Evolutionary conservation across 2,888 invertebrate species (phyloP), one percentile per base, ranked within the genome.

Genomic region (Hoplodrina blanda): DNA sequence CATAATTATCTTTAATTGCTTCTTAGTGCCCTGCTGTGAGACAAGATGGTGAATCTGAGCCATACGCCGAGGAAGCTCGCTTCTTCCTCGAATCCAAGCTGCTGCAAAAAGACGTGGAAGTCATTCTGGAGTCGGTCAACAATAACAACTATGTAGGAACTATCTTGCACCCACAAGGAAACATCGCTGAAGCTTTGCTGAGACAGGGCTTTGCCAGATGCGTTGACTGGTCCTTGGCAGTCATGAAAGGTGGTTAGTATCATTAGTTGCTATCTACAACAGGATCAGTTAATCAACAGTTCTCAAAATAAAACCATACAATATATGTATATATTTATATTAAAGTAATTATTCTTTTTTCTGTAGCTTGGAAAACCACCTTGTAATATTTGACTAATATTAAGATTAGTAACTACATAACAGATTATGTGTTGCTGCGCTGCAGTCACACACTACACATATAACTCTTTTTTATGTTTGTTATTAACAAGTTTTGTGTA

Each of bases 131-230:
- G 89, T 98, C 99, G 0, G 98, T 98, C 0, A 98, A 98, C 87
- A 99, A 99, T 91, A 98, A 98, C 87, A 99, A 99, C 91, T 98
- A 99, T 87, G 98, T 99, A 69, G 99, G 99, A 50, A 98, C 98
- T 44, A 98, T 99, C 82, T 89, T 99, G 59, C 99, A 99, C 93
- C 99, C 99, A 0, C 97, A 97, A 89, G 98, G 98, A 49, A 99
- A 99, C 91, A 99, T 99, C 88, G 99, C 99, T 0, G 99, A 99
- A 91, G 97, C 98, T 37, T 95, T 99, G 73, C 93, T 99, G 80
- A 97, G 97, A 68, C 98, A 99, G 92, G 99, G 99, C 19, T 98
- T 99, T 88, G 99, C 99, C 0, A 98, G 97, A 90, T 99, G 99
- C 69, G 95, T 96, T 0, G 95, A 95, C 69, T 96, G 96, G 96